These are phyloP conservation scores for Euzophera pinguis DNA, from an alignment of 2,888 invertebrate genomes.

Conservation along the genomic window DNA sequence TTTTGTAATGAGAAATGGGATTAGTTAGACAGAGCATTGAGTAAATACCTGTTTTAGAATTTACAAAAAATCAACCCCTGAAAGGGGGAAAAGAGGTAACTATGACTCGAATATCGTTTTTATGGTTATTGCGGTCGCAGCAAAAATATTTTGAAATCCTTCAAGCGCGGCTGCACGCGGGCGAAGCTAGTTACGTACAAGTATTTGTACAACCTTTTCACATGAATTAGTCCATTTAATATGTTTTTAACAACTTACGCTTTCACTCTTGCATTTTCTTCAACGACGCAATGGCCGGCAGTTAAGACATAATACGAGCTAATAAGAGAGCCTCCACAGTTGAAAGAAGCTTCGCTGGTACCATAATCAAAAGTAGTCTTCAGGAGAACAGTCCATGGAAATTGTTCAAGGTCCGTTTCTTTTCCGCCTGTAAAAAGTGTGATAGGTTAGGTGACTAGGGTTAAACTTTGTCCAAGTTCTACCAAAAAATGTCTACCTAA, in stretches of 20 bases:
- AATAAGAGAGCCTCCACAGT: slow-evolving; percentile 65
- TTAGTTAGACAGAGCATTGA: too few species aligned
- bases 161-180: too few species aligned
- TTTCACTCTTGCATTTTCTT: slow-evolving; percentile 36
- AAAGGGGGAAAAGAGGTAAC: too few species aligned
- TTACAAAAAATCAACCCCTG: too few species aligned
- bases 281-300: slow-evolving; percentile 62
- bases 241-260: slow-evolving; percentile 33
- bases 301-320: slow-evolving; percentile 59
- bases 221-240: neutral
- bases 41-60: too few species aligned
- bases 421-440: slow-evolving; percentile 51
- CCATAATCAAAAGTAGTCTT: slow-evolving; percentile 49
- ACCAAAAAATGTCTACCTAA: neutral
- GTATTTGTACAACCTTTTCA: too few species aligned
- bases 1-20: too few species aligned
- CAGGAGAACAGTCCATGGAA: slow-evolving; percentile 64
- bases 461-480: neutral
- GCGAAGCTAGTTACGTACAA: too few species aligned
- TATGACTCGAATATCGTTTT: too few species aligned
- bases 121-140: too few species aligned
- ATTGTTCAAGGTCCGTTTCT: slow-evolving; percentile 59
- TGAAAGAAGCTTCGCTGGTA: slow-evolving; percentile 35
- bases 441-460: too few species aligned
- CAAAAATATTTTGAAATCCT: too few species aligned